These are phyloP conservation scores for Zeus faber DNA, from an alignment of 2,113 vertebrate genomes.

Conservation along the genomic window DNA sequence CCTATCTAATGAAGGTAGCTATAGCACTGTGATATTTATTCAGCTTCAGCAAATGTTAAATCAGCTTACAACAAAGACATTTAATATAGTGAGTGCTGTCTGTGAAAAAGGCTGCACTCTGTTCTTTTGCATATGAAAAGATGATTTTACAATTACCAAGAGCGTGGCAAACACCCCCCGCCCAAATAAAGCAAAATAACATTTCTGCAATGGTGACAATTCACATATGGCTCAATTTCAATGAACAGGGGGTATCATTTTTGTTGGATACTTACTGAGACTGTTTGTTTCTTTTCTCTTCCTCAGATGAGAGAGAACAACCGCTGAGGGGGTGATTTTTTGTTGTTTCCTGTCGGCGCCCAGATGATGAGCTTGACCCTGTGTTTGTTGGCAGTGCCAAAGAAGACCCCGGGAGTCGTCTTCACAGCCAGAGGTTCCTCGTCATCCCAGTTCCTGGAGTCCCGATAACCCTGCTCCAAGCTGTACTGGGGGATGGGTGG, in stretches of 20 bases:
- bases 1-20: constrained; percentile 27
- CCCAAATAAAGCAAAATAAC: constrained; percentile 14
- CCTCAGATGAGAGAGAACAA: constrained; percentile 56
- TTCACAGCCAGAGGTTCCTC: constrained; percentile 39
- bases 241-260: constrained; percentile 5
- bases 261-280: constrained; percentile 21
- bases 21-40: constrained; percentile 27
- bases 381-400: constrained; percentile 48
- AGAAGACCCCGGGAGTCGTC: constrained; percentile 40
- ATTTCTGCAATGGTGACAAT: constrained; percentile 23
- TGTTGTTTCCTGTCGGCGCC: constrained; percentile 52
- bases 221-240: constrained; percentile 34
- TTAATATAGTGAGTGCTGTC: constrained; percentile 7
- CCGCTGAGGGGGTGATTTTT: constrained; percentile 39
- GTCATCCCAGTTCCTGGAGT: constrained; percentile 69
- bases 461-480: constrained; percentile 42
- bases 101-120: constrained; percentile 11
- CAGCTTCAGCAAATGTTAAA: constrained; percentile 28
- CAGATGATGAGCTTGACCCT: constrained; percentile 46
- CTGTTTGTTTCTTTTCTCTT: constrained; percentile 31
- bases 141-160: constrained; percentile 25
- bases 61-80: constrained; percentile 26
- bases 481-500: constrained; percentile 76
- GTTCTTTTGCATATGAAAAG: constrained; percentile 24
- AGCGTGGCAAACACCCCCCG: constrained; percentile 30